Base-by-base conservation (phyloP, 2,888 invertebrate genomes). In the Epinotia brunnichana region DNA sequence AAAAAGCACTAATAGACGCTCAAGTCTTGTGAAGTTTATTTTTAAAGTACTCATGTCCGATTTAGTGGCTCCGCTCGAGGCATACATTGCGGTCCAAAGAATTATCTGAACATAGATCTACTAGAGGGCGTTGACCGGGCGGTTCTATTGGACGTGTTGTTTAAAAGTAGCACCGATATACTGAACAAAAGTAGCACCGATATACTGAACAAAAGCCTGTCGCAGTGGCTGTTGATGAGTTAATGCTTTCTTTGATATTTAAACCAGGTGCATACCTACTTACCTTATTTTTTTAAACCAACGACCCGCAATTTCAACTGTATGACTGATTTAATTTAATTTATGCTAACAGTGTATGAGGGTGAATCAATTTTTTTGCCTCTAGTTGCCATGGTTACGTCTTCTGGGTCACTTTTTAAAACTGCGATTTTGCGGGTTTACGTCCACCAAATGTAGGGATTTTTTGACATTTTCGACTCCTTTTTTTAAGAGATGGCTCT, bases 91-190 rank as follows among this genome's bases (percentile, higher is more conserved):
- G 88, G 90, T 89, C 85, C 87, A 90, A 88, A 90, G 87, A 90
- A 87, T 91, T 91, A 92, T 92, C 92, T 86, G 82, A 88, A 84
- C 90, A 88, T 87, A 90, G 90, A 92, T 92, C 92, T 90, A 82
- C 79, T 83, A 82, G 77, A 78, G 83, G 87, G 79, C 90, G 84
- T 81, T 87, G 91, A 90, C 90, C 92, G 84, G 78, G 78, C 77
- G 83, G 84, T 82, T 82, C 82, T 67, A 69, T 73, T 51, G 44
- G 80, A 83, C 79, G 83, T 79, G 80, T 82, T 80, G 77, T 78
- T 77, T 78, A 78, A 75, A 81, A 81, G 79, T 81, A 76, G 78
- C 77, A 76, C 79, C 29, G 60, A 63, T 70, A 70, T 53, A 51
- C 61, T 54, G 54, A 62, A 59, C 61, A 62, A 70, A 70, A 57